phyloP scores from a whole-genome alignment of 2,113 vertebrate genomes.

The Planiliza haematocheilus region DNA sequence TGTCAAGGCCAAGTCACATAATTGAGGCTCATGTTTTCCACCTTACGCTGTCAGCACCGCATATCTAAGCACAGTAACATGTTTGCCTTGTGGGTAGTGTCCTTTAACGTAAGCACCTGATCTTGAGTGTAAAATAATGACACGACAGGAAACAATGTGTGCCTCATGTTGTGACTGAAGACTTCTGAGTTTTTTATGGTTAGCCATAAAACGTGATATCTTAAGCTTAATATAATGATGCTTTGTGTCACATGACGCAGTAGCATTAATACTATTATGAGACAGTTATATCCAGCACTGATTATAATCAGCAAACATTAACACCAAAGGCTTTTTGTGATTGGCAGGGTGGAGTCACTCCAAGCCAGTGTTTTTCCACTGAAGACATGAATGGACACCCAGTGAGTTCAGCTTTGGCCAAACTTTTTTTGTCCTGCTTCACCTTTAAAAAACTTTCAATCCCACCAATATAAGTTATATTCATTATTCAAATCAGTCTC shows the following conservation, averaged over 20 bases:
- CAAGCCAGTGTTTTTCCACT: conserved; percentile 71
- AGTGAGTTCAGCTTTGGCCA: conserved; percentile 71
- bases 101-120: conserved; percentile 24
- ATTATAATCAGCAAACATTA: conserved; percentile 37
- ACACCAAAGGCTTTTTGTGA: conserved; percentile 65
- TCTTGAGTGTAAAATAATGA: not conserved
- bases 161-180: conserved; percentile 13
- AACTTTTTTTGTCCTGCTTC: conserved; percentile 35
- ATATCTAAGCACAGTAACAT: conserved; percentile 15
- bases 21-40: conserved; percentile 31
- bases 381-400: conserved; percentile 79
- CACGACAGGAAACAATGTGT: not conserved
- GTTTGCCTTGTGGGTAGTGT: conserved; percentile 62
- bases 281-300: not conserved
- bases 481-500: conserved; percentile 19
- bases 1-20: conserved; percentile 10
- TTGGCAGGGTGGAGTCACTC: conserved; percentile 74
- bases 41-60: conserved; percentile 4
- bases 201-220: conserved; percentile 12
- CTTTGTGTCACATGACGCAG: not conserved
- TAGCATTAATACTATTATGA: too few species aligned
- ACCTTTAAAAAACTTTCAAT: conserved; percentile 37
- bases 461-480: conserved; percentile 3
- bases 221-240: not conserved
- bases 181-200: conserved; percentile 1